phyloP scores from a whole-genome alignment of 2,888 invertebrate genomes.

The Aleiodes testaceus region DNA sequence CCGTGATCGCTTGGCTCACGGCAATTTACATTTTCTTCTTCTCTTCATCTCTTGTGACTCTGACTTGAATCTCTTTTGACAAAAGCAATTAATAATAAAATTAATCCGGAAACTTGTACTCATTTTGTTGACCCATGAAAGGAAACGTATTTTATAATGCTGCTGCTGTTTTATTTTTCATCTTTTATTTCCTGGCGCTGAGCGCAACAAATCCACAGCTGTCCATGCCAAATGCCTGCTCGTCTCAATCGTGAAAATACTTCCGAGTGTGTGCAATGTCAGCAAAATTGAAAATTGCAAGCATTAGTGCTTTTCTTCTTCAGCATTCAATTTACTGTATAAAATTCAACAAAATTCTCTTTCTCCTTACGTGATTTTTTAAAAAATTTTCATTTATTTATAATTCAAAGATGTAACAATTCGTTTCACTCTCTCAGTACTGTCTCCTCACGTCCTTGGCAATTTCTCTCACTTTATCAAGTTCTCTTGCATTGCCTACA shows the following conservation, averaged over 20 bases:
- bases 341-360: neutral
- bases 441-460: constrained; percentile 24
- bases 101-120: constrained; percentile 21
- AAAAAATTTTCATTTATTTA: neutral
- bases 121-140: constrained; percentile 12
- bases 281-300: constrained; percentile 65
- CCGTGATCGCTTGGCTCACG: constrained; percentile 44
- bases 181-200: neutral
- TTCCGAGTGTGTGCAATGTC: constrained; percentile 58
- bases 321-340: neutral
- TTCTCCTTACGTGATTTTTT: no score
- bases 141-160: constrained; percentile 15
- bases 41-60: constrained; percentile 8
- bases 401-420: constrained; percentile 1
- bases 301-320: constrained; percentile 27
- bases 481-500: no score
- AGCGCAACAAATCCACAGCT: constrained; percentile 56
- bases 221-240: constrained; percentile 59
- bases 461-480: constrained; percentile 28
- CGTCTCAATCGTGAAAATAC: constrained; percentile 50
- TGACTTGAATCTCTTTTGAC: constrained; percentile 40
- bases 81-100: neutral
- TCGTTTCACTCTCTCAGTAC: constrained; percentile 30
- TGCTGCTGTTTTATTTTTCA: neutral
- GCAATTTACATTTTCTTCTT: constrained; percentile 40